Percentiles rank a stretch among this genome's conserved stretches.
Conservation (phyloP, 2,113 vertebrate genomes). For the Mustelus asterias region DNA sequence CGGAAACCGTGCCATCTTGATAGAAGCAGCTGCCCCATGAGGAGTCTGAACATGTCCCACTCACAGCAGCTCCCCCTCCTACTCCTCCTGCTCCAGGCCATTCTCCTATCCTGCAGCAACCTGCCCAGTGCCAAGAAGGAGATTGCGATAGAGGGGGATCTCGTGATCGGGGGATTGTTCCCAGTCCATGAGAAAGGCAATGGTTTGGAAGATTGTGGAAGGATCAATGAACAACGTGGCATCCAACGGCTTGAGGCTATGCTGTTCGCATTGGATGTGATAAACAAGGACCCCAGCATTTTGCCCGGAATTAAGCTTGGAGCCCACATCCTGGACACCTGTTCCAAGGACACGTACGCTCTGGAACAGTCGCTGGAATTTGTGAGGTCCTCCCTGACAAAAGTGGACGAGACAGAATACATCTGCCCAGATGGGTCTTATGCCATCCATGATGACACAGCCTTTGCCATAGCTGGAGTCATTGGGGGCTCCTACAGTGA, state of each 20-base stretch:
- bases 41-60: slow-evolving; percentile 41
- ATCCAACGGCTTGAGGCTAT: slow-evolving; percentile 97
- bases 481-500: slow-evolving; percentile 97
- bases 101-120: slow-evolving; percentile 55
- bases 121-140: slow-evolving; percentile 68
- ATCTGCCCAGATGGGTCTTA: slow-evolving; percentile 93
- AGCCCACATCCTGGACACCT: slow-evolving; percentile 91
- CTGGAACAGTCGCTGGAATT: slow-evolving; percentile 95
- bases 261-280: slow-evolving; percentile 89
- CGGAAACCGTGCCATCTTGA: not conserved
- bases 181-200: slow-evolving; percentile 89
- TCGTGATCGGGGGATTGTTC: slow-evolving; percentile 92
- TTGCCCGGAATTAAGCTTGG: slow-evolving; percentile 84
- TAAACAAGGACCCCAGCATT: slow-evolving; percentile 78
- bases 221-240: slow-evolving; percentile 87
- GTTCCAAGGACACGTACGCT: slow-evolving; percentile 94
- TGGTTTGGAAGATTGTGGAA: slow-evolving; percentile 79
- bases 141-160: slow-evolving; percentile 82
- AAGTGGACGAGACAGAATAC: slow-evolving; percentile 84
- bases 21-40: not conserved
- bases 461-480: slow-evolving; percentile 86
- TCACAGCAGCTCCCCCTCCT: slow-evolving; percentile 49
- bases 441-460: slow-evolving; percentile 77
- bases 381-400: slow-evolving; percentile 86
- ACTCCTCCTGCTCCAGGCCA: slow-evolving; percentile 49